Base-by-base conservation (phyloP, 1,140 invertebrate genomes). In the Notospermus geniculatus region DNA sequence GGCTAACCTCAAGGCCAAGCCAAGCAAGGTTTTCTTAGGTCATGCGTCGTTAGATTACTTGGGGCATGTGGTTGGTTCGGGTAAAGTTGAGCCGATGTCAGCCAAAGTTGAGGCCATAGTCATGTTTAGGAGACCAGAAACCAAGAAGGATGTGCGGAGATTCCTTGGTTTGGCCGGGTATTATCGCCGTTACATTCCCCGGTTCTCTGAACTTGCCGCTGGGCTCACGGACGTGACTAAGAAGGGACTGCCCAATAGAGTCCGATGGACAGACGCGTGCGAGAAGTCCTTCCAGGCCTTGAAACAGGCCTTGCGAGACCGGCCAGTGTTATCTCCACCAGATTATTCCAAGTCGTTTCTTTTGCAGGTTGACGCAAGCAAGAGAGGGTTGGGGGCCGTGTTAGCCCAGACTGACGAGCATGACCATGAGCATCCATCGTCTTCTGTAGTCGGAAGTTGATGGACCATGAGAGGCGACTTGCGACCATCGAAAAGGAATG, bases 91-190 rank as follows among this genome's bases (percentile, higher is more conserved):
- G 60, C 72, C 75, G 17, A 68, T 77, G 63, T 54, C 54, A 46
- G 69, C 67, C 11, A 78, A 78, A 62, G 59, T 83, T 13, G 45
- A 66, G 59, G 71, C 78, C n/a, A 80, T 84, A 25, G 45, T 53
- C 32, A 56, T 76, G 29, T 66, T 74, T 28, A 60, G 53, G 28
- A 30, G 28, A 32, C 81, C 77, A 17, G 60, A 60, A 46, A 75
- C 71, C 22, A 74, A 77, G 57, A 77, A 73, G 59, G 69, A 80
- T 13, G 56, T 85, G 1, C 11, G 59, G 7, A 53, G 36, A 17
- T 71, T 71, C 29, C 28, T 67, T 23, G 67, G 67, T 0, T 39
- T 68, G 19, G 60, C 59, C 15, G 54, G 54, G 5, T 71, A 59
- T 54, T 68, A 63, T 27, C 30, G 64, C 11, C 11, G 39, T 43